Conservation (phyloP, 2,888 invertebrate genomes). For the Eustalomyia histrio region DNA sequence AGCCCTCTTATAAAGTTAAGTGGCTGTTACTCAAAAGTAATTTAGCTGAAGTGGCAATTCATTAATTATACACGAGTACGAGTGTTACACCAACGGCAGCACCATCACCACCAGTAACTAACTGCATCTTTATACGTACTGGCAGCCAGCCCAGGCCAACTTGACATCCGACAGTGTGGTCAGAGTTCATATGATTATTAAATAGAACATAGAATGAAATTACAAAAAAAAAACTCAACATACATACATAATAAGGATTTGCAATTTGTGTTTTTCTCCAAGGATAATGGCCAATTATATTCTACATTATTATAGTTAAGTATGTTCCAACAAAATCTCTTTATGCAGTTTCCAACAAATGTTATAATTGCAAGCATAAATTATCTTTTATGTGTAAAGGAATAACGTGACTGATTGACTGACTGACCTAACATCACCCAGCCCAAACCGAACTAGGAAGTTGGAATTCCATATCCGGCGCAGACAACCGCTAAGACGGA, state of each 20-base stretch:
- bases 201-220: slow-evolving; percentile 18
- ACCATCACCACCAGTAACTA: slow-evolving; percentile 23
- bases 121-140: slow-evolving; percentile 27
- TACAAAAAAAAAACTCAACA: not conserved
- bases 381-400: too few relatives aligned
- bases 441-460: too few relatives aligned
- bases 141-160: slow-evolving; percentile 16
- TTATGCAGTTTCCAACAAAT: not conserved
- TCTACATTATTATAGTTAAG: not conserved
- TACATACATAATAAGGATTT: slow-evolving; percentile 23
- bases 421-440: too few relatives aligned
- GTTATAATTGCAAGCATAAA: not conserved
- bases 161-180: slow-evolving; percentile 49
- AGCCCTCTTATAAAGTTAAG: slow-evolving; percentile 65
- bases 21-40: slow-evolving; percentile 74
- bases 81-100: slow-evolving; percentile 34
- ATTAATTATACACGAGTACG: slow-evolving; percentile 74
- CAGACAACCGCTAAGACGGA: too few relatives aligned
- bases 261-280: slow-evolving; percentile 29
- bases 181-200: slow-evolving; percentile 58
- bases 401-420: too few relatives aligned
- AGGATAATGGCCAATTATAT: slow-evolving; percentile 56
- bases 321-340: not conserved
- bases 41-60: slow-evolving; percentile 77
- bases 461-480: too few relatives aligned